Conservation (phyloP, 2,113 vertebrate species). For the Corydoras sp. region DNA sequence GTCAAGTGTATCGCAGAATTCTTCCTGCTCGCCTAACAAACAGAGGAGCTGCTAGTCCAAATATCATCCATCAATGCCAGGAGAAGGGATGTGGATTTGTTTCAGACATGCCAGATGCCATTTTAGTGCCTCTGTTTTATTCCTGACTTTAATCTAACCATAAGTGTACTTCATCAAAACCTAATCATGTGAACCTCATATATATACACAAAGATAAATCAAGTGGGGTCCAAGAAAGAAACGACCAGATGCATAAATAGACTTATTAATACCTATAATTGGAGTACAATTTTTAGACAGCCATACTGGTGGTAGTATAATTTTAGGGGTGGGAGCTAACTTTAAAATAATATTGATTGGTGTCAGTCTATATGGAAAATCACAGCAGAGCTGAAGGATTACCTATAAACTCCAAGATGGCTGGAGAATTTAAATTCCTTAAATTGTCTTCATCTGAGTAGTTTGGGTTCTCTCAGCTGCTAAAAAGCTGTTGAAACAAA, state of each 20-base stretch:
- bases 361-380: too few species aligned
- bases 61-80: slow-evolving; percentile 69
- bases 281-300: too few species aligned
- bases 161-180: slow-evolving; percentile 18
- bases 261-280: too few species aligned
- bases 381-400: too few species aligned
- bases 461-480: too few species aligned
- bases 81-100: slow-evolving; percentile 57
- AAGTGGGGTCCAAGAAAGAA: neutral
- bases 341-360: too few species aligned
- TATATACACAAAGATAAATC: neutral
- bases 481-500: too few species aligned
- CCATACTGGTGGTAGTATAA: too few species aligned
- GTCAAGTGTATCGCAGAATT: slow-evolving; percentile 59
- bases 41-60: slow-evolving; percentile 61
- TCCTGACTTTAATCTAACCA: slow-evolving; percentile 8
- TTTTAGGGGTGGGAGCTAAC: too few species aligned
- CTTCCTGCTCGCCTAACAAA: slow-evolving; percentile 55
- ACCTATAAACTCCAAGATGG: too few species aligned
- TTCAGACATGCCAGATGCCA: slow-evolving; percentile 42
- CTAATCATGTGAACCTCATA: slow-evolving; percentile 13
- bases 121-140: slow-evolving; percentile 20
- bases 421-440: too few species aligned
- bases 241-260: neutral
- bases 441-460: too few species aligned